Percentiles rank a stretch among this genome's conserved stretches.
Conservation (phyloP, 2,888 invertebrate genomes). For the Escarpia spicata region DNA sequence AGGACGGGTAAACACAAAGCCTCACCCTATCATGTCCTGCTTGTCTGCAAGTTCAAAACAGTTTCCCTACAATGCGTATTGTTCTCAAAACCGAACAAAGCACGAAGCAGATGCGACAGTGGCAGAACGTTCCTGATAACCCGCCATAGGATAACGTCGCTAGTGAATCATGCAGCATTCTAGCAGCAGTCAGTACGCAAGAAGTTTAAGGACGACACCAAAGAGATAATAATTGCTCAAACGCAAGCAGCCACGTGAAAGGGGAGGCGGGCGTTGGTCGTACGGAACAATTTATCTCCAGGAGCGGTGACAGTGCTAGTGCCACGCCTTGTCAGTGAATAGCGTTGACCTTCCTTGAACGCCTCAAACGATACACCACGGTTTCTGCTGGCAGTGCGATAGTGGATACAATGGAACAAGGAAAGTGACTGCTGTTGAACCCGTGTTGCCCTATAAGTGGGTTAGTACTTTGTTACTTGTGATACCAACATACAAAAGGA, state of each 20-base stretch:
- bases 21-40: not conserved
- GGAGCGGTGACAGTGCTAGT: not conserved
- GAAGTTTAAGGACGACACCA: not conserved
- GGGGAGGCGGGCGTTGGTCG: not conserved
- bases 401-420: not conserved
- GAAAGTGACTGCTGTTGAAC: not conserved
- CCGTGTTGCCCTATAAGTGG: not conserved
- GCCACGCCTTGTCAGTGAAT: not conserved
- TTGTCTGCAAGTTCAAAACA: not conserved
- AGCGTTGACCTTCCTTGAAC: not conserved
- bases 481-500: not conserved
- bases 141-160: not conserved
- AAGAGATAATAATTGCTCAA: constrained; percentile 2
- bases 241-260: not conserved
- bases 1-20: not conserved
- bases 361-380: not conserved
- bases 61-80: not conserved
- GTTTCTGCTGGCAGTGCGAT: not conserved
- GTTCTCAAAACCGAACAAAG: not conserved
- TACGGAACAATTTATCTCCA: not conserved
- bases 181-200: not conserved
- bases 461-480: not conserved
- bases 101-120: not conserved
- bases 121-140: not conserved
- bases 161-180: not conserved